Base-by-base conservation (phyloP, 2,888 invertebrate genomes). In the Leistus spinibarbis region DNA sequence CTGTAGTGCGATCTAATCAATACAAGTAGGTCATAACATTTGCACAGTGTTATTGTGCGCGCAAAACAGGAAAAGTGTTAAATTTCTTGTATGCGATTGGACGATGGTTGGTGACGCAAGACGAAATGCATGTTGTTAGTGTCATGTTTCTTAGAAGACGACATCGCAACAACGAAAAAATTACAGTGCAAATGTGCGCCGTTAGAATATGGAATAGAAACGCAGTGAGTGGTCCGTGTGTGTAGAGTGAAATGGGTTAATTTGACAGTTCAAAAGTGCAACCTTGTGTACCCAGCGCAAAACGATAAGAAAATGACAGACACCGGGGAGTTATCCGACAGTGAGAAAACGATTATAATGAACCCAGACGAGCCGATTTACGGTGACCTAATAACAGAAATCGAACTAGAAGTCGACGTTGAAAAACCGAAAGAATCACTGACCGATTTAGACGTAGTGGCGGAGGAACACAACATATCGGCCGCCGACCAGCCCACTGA, bases 1-100 rank as follows among this genome's bases (percentile, higher is more conserved):
- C 67, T 73, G 73, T 65, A 67, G 60, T 22, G 60, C 54, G 64
- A 73, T 67, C 27, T 54, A 69, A 75, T 75, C 75, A 75, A 75
- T 75, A 75, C 75, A 75, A 75, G 56, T 75, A 75, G 75, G 75
- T 75, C 75, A 75, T 75, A 68, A 75, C 63, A 75, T 69, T 75
- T 75, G 75, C 69, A 75, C 75, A 63, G 75, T 64, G 75, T 75
- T 75, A 40, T 60, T 75, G 64, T 75, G 69, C 75, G 68, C 75
- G 75, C 69, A 69, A 75, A 75, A 75, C 62, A 40, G 57, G 56
- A 56, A 60, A 72, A 72, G 73, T 73, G 73, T 60, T 73, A 73
- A 54, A 67, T 62, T 67, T 73, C 66, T 67, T 67, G 66, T 56
- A 66, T 73, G 53, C 53, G 60, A 67, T 73, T 67, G 60, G 53